Evolutionary conservation across 1,140 invertebrate genomes (phyloP), one percentile per base, ranked within the genome.

Genomic region (Drosophila pectinifera): DNA sequence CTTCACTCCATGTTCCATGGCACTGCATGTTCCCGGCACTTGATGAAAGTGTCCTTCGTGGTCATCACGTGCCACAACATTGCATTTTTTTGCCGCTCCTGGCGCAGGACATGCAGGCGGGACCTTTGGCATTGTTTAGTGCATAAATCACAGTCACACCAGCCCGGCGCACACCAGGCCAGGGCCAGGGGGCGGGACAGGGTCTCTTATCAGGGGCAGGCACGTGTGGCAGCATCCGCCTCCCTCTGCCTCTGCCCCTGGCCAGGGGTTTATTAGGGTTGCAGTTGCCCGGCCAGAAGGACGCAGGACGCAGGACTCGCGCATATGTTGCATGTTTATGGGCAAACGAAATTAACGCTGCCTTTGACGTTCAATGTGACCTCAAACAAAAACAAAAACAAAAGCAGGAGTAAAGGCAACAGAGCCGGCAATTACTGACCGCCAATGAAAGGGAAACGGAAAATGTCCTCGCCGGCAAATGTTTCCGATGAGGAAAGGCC

Each of bases 321-420:
- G 61, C 86, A 91, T 91, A 91, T 91, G 88, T 79, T 81, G 80
- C 74, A 90, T 90, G 85, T 90, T 90, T 90, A 90, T 90, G 78
- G 77, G 67, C 73, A 85, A 80, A 81, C 80, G 80, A 80, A 86
- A 84, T 88, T 80, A 88, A 83, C 84, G 77, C 70, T 63, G 78
- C 68, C 78, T 84, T 88, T 88, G 84, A 89, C 80, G 51, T 89
- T 84, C 80, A 68, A 82, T 83, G 78, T 83, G 72, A 82, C 82
- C 76, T 83, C 79, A 79, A 59, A 73, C 81, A 86, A 70, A 69
- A 80, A 64, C 62, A 77, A 45, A 22, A 67, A 76, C 57, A 72
- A 39, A 46, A 31, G 56, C 64, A 58, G 46, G 42, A 65, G 61
- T 63, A 64, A 62, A 34, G 3, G 10, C 79, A 59, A 63, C 65